Percentiles rank a stretch among this genome's conserved stretches.
Evolutionary conservation across 2,888 invertebrate genomes (phyloP).

Genomic region (Chloroclystis v-ata): DNA sequence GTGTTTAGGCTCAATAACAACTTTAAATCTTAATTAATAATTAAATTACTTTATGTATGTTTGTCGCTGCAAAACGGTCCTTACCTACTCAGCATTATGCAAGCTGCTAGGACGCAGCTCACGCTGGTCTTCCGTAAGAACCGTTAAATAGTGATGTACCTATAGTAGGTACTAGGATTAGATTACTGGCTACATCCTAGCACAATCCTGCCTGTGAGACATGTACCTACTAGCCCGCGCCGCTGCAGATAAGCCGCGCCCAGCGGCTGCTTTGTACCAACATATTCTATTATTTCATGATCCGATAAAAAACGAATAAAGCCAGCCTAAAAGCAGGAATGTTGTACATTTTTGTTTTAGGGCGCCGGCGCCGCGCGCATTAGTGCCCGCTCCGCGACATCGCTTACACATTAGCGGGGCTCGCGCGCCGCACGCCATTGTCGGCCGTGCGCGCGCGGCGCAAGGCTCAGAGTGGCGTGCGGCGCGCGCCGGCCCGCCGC

Average conservation of each 20-base stretch:
- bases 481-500: conserved; percentile 38
- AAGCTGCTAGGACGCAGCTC: too few species aligned
- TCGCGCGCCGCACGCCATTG: conserved; percentile 6
- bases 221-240: too few species aligned
- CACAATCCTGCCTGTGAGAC: too few species aligned
- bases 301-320: conserved; percentile 71
- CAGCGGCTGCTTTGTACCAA: conserved; percentile 63
- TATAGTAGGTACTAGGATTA: too few species aligned
- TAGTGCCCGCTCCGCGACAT: conserved; percentile 58
- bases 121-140: too few species aligned
- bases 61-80: too few species aligned
- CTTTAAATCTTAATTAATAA: too few species aligned
- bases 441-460: not conserved
- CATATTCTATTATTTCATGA: conserved; percentile 68
- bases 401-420: conserved; percentile 66
- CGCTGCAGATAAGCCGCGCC: not conserved
- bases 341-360: conserved; percentile 65
- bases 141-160: too few species aligned
- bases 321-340: conserved; percentile 68
- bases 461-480: conserved; percentile 13
- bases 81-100: too few species aligned
- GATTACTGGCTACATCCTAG: too few species aligned
- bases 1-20: too few species aligned
- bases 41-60: too few species aligned
- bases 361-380: conserved; percentile 76